Conservation (phyloP, 2,797 vertebrate genomes). For the Spondyliosoma cantharus region DNA sequence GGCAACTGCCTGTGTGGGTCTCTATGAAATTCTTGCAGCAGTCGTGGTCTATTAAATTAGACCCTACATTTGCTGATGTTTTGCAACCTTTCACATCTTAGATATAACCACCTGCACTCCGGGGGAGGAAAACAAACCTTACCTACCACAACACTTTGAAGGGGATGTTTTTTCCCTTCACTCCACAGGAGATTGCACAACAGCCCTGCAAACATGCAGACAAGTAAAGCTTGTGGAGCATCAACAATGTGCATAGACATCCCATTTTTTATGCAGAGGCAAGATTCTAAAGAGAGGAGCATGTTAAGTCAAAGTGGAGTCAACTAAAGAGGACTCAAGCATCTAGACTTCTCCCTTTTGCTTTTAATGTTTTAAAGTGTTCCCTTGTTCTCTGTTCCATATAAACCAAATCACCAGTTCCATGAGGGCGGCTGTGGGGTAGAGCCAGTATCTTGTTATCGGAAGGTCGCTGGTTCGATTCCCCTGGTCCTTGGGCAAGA, state of each 20-base stretch:
- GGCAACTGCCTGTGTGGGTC: conserved; percentile 67
- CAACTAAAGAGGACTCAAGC: neutral
- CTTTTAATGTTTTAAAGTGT: conserved; percentile 41
- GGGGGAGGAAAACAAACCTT: conserved; percentile 49
- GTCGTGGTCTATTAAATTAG: conserved; percentile 63
- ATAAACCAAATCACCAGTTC: conserved; percentile 38
- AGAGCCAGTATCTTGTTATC: no score
- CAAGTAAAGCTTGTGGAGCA: conserved; percentile 46
- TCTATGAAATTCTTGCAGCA: conserved; percentile 53
- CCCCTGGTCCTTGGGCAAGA: no score
- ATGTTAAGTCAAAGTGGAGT: conserved; percentile 19
- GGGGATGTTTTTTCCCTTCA: conserved; percentile 1
- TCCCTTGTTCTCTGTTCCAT: conserved; percentile 49
- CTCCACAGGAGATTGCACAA: conserved; percentile 67
- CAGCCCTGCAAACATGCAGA: conserved; percentile 48
- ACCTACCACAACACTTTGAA: conserved; percentile 44
- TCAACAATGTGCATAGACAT: conserved; percentile 7
- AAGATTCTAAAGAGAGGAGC: conserved; percentile 1
- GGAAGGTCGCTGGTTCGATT: no score
- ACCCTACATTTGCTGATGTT: conserved; percentile 46
- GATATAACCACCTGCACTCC: conserved; percentile 56
- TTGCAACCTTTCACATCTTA: conserved; percentile 54
- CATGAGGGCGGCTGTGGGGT: no score
- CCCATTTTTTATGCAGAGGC: neutral
- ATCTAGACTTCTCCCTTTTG: conserved; percentile 5